Evolutionary conservation across 2,797 vertebrate genomes (phyloP).

Genomic region (Megalops cyprinoides): DNA sequence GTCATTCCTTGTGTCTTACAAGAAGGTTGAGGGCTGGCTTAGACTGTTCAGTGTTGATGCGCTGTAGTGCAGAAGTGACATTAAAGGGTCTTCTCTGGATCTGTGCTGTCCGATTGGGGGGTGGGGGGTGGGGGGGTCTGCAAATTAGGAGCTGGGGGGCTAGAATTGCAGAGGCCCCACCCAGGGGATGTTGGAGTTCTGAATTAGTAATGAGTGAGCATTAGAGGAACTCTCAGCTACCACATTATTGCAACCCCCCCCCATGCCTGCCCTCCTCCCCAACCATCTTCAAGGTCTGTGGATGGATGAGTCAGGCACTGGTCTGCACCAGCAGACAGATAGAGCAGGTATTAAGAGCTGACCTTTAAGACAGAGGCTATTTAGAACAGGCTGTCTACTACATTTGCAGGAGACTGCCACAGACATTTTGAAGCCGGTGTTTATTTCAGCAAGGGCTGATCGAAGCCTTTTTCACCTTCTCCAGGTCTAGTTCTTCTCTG

Average conservation of each 20-base stretch:
- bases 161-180: not conserved
- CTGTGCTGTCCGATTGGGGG: conserved; percentile 15
- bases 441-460: not conserved
- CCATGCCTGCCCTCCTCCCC: not conserved
- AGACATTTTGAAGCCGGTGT: not conserved
- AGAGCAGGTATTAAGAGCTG: conserved; percentile 50
- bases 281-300: conserved; percentile 53
- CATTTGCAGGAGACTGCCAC: not conserved
- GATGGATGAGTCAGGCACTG: conserved; percentile 79
- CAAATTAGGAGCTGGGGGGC: conserved; percentile 39
- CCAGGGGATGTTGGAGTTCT: conserved; percentile 9
- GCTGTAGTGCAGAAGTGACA: not conserved
- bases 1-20: not conserved
- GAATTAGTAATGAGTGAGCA: conserved; percentile 32
- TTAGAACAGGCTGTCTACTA: not conserved
- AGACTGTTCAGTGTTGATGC: not conserved
- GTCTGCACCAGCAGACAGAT: conserved; percentile 79
- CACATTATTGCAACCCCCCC: conserved; percentile 47
- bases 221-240: conserved; percentile 54
- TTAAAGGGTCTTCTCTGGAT: not conserved
- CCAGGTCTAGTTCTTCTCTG: too few relatives aligned
- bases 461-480: not conserved
- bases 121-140: not conserved
- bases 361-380: conserved; percentile 14
- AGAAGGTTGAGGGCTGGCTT: not conserved